These are phyloP conservation scores for Cynoglossus semilaevis DNA, from an alignment of 2,113 vertebrate genomes.

Conservation along the genomic window DNA sequence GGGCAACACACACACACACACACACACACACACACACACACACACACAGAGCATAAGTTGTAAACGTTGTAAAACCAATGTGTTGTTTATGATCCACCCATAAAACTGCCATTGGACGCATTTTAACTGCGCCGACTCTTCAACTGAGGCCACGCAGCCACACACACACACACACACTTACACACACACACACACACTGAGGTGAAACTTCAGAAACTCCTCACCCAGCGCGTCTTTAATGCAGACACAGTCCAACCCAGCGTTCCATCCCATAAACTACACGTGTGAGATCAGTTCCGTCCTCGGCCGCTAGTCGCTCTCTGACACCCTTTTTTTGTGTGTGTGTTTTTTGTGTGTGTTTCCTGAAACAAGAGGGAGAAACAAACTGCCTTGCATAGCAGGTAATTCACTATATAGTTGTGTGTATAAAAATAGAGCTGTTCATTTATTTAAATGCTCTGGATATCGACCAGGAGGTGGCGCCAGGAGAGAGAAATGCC, in stretches of 20 bases:
- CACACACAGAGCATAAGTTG: conserved; percentile 11
- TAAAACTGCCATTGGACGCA: conserved; percentile 54
- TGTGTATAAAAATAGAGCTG: conserved; percentile 59
- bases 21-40: conserved; percentile 18
- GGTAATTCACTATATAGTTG: conserved; percentile 25
- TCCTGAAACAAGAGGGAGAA: conserved; percentile 29
- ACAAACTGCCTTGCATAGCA: conserved; percentile 57
- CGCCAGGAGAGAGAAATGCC: background rate
- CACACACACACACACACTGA: background rate
- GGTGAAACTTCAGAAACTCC: conserved; percentile 30
- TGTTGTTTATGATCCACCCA: conserved; percentile 57
- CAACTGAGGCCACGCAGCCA: conserved; percentile 32
- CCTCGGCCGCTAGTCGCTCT: background rate
- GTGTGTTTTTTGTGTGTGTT: background rate
- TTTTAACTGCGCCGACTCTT: conserved; percentile 45
- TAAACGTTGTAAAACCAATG: conserved; percentile 34
- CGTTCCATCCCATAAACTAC: background rate
- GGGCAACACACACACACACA: conserved; percentile 6
- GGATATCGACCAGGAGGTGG: background rate
- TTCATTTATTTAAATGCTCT: conserved; percentile 13
- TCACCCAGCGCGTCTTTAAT: background rate
- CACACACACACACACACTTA: no score
- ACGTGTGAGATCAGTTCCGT: background rate
- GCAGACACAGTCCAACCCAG: background rate
- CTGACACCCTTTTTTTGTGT: no score